Evolutionary conservation across 2,888 invertebrate species (phyloP).

Genomic region (Cyaniris semiargus): DNA sequence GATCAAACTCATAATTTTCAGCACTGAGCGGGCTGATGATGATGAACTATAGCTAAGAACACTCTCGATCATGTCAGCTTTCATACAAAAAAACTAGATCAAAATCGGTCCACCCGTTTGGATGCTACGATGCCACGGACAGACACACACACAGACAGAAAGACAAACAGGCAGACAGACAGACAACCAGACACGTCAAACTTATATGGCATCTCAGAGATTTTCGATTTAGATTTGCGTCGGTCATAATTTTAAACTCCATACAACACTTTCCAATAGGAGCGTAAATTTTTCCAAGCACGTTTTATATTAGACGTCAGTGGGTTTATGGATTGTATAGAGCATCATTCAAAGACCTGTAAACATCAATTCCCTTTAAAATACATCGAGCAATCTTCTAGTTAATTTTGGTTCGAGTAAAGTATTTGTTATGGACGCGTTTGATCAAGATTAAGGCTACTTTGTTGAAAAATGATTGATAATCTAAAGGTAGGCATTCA

Average conservation of each 20-base stretch:
- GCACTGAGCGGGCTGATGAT: too few relatives aligned
- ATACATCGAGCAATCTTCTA: neutral
- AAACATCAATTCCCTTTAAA: constrained; percentile 11
- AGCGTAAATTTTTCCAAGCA: constrained; percentile 35
- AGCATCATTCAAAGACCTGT: constrained; percentile 17
- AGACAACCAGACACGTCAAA: too few relatives aligned
- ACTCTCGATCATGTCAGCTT: too few relatives aligned
- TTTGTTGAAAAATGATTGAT: neutral
- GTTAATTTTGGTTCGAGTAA: neutral
- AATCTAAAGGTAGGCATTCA: too few relatives aligned
- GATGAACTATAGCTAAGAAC: too few relatives aligned
- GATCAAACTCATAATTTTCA: too few relatives aligned
- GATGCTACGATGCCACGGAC: too few relatives aligned
- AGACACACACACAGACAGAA: too few relatives aligned
- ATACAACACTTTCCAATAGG: constrained; percentile 35
- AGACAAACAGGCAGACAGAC: too few relatives aligned
- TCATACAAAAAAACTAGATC: too few relatives aligned
- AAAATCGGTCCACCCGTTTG: too few relatives aligned
- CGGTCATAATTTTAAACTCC: constrained; percentile 33
- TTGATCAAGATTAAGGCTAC: neutral
- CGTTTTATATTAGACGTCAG: constrained; percentile 40
- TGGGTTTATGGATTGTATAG: constrained; percentile 31
- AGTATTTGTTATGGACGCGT: neutral
- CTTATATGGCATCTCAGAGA: neutral
- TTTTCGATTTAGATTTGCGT: constrained; percentile 31